phyloP scores from a whole-genome alignment of 2,888 invertebrate genomes.

The Drosophila putrida region DNA sequence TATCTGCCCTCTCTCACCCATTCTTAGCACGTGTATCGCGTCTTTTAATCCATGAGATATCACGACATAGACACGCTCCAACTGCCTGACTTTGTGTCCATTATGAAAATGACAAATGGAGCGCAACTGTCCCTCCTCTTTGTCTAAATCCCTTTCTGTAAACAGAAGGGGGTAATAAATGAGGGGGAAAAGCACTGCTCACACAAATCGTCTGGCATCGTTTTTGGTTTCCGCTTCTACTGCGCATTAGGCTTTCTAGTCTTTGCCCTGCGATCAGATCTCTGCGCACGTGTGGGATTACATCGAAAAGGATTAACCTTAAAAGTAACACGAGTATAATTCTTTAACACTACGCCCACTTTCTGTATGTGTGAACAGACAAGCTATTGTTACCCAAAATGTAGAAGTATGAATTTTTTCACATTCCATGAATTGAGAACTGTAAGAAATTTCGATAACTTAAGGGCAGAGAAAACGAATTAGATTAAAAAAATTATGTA shows the following conservation, averaged over 20 bases:
- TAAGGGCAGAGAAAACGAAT: neutral
- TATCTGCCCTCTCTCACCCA: constrained; percentile 15
- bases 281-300: constrained; percentile 65
- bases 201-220: constrained; percentile 53
- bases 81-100: constrained; percentile 56
- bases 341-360: neutral
- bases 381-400: constrained; percentile 6
- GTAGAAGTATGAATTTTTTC: neutral
- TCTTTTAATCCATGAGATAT: constrained; percentile 63
- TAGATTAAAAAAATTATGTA: no score
- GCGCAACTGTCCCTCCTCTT: constrained; percentile 56
- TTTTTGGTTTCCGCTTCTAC: constrained; percentile 54
- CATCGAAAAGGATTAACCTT: constrained; percentile 67
- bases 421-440: neutral
- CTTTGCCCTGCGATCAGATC: constrained; percentile 20
- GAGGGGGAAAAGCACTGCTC: neutral
- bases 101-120: constrained; percentile 80
- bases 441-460: neutral
- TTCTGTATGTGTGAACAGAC: constrained; percentile 16
- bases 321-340: constrained; percentile 41
- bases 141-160: neutral
- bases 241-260: constrained; percentile 2
- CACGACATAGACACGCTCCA: constrained; percentile 61
- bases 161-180: constrained; percentile 40
- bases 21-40: constrained; percentile 47